A percentile compares a stretch with the other conserved stretches of the same genome.
These are phyloP conservation scores for Xenopus tropicalis DNA, from an alignment of 2,113 vertebrate species.

Conservation along the genomic window DNA sequence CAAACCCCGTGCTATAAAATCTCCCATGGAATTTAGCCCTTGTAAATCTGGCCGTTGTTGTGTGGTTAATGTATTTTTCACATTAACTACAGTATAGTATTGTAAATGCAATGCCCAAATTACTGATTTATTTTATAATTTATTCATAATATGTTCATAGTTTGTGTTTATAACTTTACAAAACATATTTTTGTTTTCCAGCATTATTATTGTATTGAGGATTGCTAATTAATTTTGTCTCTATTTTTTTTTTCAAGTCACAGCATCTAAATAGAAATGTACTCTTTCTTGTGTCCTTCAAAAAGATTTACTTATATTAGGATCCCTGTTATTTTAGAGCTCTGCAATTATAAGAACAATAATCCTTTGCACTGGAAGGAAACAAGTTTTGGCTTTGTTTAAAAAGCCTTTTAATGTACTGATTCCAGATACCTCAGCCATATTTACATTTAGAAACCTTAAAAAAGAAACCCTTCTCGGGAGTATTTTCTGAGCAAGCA, in stretches of 20 bases:
- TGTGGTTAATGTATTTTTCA: too few relatives aligned
- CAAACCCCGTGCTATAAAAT: too few relatives aligned
- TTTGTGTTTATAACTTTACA: too few relatives aligned
- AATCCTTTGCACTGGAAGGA: slow-evolving; percentile 58
- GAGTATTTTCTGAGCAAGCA: slow-evolving; percentile 67
- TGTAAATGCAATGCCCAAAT: too few relatives aligned
- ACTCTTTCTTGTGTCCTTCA: background rate
- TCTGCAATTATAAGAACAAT: slow-evolving; percentile 58
- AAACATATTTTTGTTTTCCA: too few relatives aligned
- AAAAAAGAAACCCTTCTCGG: slow-evolving; percentile 67
- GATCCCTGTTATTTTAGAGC: slow-evolving; percentile 54
- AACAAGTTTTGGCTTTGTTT: slow-evolving; percentile 39
- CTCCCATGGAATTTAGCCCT: too few relatives aligned
- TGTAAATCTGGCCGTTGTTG: too few relatives aligned
- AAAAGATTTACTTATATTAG: slow-evolving; percentile 15
- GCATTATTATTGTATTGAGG: background rate
- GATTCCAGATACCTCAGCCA: slow-evolving; percentile 42
- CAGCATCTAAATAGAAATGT: background rate
- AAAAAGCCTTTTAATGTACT: too few relatives aligned
- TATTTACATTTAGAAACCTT: slow-evolving; percentile 58
- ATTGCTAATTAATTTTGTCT: background rate
- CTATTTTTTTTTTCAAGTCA: background rate
- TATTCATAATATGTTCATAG: too few relatives aligned
- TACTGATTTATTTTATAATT: too few relatives aligned
- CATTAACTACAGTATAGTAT: too few relatives aligned